phyloP scores from a whole-genome alignment of 2,113 vertebrate genomes.

The Empidonax traillii region DNA sequence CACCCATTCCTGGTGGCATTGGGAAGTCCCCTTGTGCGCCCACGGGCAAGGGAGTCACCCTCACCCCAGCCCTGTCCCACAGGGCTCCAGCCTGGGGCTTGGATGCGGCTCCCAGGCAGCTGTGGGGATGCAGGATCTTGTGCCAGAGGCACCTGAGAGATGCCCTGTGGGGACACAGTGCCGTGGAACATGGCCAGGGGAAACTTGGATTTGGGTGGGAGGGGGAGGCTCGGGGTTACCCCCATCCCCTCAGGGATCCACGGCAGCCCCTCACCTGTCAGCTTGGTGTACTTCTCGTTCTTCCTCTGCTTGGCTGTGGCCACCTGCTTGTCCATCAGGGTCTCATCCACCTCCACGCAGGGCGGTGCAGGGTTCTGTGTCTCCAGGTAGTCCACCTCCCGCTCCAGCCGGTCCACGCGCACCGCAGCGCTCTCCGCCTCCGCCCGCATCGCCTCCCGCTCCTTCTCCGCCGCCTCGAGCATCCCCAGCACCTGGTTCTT shows the following conservation, averaged over 20 bases:
- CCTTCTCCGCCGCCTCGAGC: constrained; percentile 81
- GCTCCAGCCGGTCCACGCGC: constrained; percentile 84
- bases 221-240: accelerated
- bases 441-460: constrained; percentile 74
- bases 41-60: accelerated
- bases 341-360: constrained; percentile 85
- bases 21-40: background rate
- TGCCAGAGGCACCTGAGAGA: background rate
- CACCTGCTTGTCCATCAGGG: constrained; percentile 81
- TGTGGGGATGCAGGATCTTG: background rate
- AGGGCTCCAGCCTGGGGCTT: background rate
- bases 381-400: constrained; percentile 90
- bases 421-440: constrained; percentile 79
- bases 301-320: constrained; percentile 80
- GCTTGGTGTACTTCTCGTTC: constrained; percentile 82
- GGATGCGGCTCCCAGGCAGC: background rate
- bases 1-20: accelerated
- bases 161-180: background rate
- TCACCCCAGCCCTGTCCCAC: background rate
- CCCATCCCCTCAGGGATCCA: background rate
- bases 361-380: constrained; percentile 84
- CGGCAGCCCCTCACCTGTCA: constrained; percentile 80
- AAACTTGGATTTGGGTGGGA: background rate
- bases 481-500: constrained; percentile 85
- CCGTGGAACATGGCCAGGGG: accelerated